Base-by-base conservation (phyloP, 1,140 invertebrate species). In the Stenopsyche tienmushanensis region DNA sequence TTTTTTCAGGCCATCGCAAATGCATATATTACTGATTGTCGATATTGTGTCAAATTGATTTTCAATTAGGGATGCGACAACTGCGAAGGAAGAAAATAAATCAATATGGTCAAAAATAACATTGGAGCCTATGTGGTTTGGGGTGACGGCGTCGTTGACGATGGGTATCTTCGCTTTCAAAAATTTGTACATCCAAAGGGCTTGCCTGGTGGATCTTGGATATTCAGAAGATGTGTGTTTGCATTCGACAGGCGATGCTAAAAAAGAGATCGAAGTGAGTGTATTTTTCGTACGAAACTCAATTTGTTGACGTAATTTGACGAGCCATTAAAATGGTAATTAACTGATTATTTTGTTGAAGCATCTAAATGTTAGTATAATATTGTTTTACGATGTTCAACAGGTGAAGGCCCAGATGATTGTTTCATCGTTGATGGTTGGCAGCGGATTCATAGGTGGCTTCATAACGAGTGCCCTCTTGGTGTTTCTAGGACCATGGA, bases 401-500 rank as follows among this genome's bases (percentile, higher is more conserved):
- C 75, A 80, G 80, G 72, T 73, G 20, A 76, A 72, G 20, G 76
- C 78, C 69, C 80, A 81, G 73, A 73, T 70, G 53, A 72, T 81
- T 2, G 77, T 80, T 15, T 74, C 78, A 20, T 69, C 72, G 10
- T 68, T 79, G n/a, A 78, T 78, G 41, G 72, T 81, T 3, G 77
- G 76, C 62, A 67, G 77, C 58, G 77, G 76, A 70, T 80, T 81
- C 59, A 72, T 80, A 13, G 77, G 78, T 9, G 75, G 74, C 7
- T 66, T 80, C 0, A 73, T 80, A 21, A 72, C 77, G 1, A 76
- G 77, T 0, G 50, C 77, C 0, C 72, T 80, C 0, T 69, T 81
- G 2, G 50, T 81, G 1, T 81, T 81, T 49, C 72, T 78, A 3
- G 79, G 78, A 1, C 79, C 79, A 3, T 81, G 78, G 79, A 81